These are phyloP conservation scores for Rhinolophus sinicus DNA, from an alignment of 2,113 vertebrate species.

Conservation along the genomic window DNA sequence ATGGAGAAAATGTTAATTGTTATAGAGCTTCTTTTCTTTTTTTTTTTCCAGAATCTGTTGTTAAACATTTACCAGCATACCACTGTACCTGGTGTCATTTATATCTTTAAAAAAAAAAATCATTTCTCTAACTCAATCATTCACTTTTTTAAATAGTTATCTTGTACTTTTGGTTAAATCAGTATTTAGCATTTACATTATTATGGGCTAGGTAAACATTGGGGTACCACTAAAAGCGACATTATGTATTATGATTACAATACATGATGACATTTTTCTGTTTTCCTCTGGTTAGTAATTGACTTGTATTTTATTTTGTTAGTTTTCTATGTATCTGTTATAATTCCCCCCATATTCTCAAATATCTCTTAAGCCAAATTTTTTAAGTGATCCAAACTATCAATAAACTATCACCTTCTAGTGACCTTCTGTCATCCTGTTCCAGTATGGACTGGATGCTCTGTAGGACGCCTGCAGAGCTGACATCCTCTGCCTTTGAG, in stretches of 20 bases:
- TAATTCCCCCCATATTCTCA: neutral
- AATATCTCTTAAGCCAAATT: neutral
- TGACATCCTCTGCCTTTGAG: neutral
- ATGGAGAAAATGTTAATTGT: neutral
- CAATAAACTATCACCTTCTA: neutral
- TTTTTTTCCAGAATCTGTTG: neutral
- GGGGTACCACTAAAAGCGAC: neutral
- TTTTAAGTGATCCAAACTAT: neutral
- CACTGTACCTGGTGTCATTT: neutral
- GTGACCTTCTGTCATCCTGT: neutral
- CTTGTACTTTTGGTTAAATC: neutral
- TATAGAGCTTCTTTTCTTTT: neutral
- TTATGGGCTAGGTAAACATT: neutral
- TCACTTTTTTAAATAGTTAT: neutral
- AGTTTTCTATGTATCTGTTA: neutral
- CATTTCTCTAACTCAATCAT: neutral
- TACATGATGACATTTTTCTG: neutral
- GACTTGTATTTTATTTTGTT: neutral
- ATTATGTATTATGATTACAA: neutral
- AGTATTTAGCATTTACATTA: neutral
- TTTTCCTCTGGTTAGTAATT: neutral
- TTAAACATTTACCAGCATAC: neutral
- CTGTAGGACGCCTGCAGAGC: neutral
- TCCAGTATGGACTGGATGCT: neutral
- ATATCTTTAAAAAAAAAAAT: neutral